Percentiles rank a stretch among this genome's conserved stretches.
Conservation (phyloP, 2,113 vertebrate species). For the Porphyrio hochstetteri region DNA sequence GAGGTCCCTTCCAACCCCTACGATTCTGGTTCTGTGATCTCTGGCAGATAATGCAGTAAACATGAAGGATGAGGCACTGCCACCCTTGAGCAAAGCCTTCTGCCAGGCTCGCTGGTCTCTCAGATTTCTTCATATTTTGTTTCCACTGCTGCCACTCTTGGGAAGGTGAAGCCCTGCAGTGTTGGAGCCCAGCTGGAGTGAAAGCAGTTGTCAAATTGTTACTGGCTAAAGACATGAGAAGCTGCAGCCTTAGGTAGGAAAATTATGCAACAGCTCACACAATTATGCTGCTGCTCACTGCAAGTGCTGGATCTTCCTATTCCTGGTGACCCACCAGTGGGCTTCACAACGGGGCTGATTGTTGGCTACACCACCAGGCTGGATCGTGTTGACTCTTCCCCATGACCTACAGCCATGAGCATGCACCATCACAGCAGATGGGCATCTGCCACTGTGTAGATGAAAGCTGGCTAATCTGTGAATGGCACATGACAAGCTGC, state of each 20-base stretch:
- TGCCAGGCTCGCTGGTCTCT: not conserved
- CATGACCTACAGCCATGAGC: fast-evolving
- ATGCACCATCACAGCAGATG: fast-evolving
- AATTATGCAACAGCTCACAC: not conserved
- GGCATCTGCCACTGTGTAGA: fast-evolving
- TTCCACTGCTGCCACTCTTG: not conserved
- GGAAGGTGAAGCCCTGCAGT: not conserved
- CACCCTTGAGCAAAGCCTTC: not conserved
- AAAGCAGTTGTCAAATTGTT: not conserved
- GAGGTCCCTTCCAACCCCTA: no score
- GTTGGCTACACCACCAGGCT: fast-evolving
- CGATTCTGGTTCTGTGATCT: no score
- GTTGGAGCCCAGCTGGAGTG: fast-evolving
- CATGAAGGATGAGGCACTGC: not conserved
- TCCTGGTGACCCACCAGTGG: fast-evolving
- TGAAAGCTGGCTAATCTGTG: not conserved
- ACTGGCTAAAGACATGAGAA: not conserved
- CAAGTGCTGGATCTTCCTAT: fast-evolving
- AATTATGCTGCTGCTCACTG: fast-evolving
- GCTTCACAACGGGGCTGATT: fast-evolving
- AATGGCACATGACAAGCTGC: not conserved
- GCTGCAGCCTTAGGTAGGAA: not conserved
- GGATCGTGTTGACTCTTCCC: fast-evolving
- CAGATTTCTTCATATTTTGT: fast-evolving
- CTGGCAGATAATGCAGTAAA: not conserved